Evolutionary conservation across 2,888 invertebrate species (phyloP).

Genomic region (Ferdinandea cuprea): DNA sequence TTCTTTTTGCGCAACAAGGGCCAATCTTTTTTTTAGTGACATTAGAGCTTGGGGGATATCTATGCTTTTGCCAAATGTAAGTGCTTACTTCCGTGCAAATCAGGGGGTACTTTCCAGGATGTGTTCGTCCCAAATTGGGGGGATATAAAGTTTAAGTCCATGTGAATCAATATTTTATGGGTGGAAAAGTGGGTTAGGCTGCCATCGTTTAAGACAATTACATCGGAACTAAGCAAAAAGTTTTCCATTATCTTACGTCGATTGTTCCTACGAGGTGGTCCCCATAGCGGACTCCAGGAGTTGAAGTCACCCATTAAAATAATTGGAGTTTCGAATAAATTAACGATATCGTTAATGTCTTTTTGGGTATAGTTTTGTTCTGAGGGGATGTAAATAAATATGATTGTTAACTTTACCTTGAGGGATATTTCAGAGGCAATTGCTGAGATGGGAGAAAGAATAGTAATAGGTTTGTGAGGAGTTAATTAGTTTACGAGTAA

Average conservation of each 20-base stretch:
- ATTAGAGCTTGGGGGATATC: too few species aligned
- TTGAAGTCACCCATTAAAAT: constrained; percentile 34
- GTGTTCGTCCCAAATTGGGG: neutral
- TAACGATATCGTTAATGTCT: constrained; percentile 15
- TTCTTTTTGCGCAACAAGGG: neutral
- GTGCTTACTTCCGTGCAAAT: neutral
- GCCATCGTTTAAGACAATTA: neutral
- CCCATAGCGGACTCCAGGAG: neutral
- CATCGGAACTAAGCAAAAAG: neutral
- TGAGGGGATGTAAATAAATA: constrained; percentile 42
- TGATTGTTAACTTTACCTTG: constrained; percentile 23
- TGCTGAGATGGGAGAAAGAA: constrained; percentile 20
- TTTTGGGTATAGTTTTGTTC: constrained; percentile 14
- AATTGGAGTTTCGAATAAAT: neutral
- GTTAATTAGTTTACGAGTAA: constrained; percentile 55
- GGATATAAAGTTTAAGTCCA: neutral
- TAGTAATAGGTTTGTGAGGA: constrained; percentile 39
- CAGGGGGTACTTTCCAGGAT: neutral
- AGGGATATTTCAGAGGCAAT: constrained; percentile 38
- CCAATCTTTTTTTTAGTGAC: too few species aligned
- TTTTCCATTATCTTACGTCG: neutral
- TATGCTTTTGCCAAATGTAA: too few species aligned
- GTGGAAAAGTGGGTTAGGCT: neutral
- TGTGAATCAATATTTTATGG: neutral
- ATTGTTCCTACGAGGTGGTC: neutral